Evolutionary conservation across 2,113 vertebrate species (phyloP), one percentile per base, ranked within the genome.

Genomic region (Recurvirostra avosetta): DNA sequence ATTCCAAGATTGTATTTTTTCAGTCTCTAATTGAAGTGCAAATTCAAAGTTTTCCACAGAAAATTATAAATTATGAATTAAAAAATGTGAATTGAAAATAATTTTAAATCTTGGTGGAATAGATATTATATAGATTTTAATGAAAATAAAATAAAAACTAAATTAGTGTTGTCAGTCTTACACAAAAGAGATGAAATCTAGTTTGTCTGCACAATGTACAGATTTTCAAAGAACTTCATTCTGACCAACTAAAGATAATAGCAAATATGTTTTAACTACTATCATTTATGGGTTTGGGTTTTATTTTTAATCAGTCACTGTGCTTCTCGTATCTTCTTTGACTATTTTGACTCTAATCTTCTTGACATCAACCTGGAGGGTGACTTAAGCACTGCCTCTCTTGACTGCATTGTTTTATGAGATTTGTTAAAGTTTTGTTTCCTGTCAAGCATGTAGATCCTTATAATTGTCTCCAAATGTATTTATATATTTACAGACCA

Each of bases 251-350:
- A 8, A 67, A 58, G 29, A 53, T 45, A 67, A 2, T 4, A 5
- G 0, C 8, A 82, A n/a, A 53, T 53, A 34, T 21, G 3, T 65
- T 84, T 62, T 32, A 59, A 17, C 7, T 63, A 7, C 19, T 41
- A 17, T 12, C 3, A 27, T 0, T 59, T 55, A 50, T 5, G 3
- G 3, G 6, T 34, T 36, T 38, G 68, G 2, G 12, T 23, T 73
- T 82, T 70, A 19, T 36, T 93, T 79, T 59, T 76, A 45, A 36
- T 82, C 34, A 58, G 67, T 55, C 6, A 43, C 8, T 40, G 12
- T 32, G 2, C 25, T 87, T 59, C 13, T 59, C 68, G 83, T 50
- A 19, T 53, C 4, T 59, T 76, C 5, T 63, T 5, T 65, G 36
- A 22, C 13, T 65, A 3, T 52, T 70, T 70, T 73, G 6, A 80